Evolutionary conservation across 2,888 invertebrate species (phyloP).

Genomic region (Adela reaumurella): DNA sequence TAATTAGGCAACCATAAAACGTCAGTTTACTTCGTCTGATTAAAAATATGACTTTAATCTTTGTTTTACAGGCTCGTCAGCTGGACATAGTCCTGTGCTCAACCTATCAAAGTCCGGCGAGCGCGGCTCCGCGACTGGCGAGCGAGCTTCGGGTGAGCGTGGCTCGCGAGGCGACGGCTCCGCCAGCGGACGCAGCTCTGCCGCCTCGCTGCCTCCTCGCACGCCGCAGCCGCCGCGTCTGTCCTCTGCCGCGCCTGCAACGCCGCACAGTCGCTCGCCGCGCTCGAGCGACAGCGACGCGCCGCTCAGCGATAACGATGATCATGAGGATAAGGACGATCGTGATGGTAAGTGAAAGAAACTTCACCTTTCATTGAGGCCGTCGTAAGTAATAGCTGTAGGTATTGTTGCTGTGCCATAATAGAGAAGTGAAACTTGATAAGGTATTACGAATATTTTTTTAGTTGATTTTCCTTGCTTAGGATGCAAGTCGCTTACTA

Average conservation of each 20-base stretch:
- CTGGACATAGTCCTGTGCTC: conserved; percentile 87
- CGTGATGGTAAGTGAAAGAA: conserved; percentile 74
- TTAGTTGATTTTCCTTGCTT: too few relatives aligned
- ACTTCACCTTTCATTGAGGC: too few relatives aligned
- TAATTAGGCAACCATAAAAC: too few relatives aligned
- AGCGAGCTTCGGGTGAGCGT: conserved; percentile 52
- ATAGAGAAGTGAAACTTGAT: too few relatives aligned
- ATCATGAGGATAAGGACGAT: conserved; percentile 79
- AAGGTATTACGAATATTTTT: too few relatives aligned
- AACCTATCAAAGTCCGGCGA: conserved; percentile 88
- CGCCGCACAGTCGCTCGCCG: conserved; percentile 64
- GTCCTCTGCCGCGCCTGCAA: conserved; percentile 52
- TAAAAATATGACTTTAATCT: too few relatives aligned
- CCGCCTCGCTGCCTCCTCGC: conserved; percentile 60
- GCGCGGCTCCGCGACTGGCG: conserved; percentile 55
- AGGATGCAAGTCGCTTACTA: too few relatives aligned
- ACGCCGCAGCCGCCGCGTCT: conserved; percentile 55
- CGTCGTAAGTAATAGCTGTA: too few relatives aligned
- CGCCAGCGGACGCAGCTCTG: conserved; percentile 55
- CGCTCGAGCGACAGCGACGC: conserved; percentile 81
- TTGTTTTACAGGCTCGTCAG: conserved; percentile 66
- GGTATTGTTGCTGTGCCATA: too few relatives aligned
- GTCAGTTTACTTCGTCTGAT: too few relatives aligned
- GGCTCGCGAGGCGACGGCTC: conserved; percentile 47
- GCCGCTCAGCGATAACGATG: conserved; percentile 82